Evolutionary conservation across 2,888 invertebrate genomes (phyloP).

Genomic region (Halictus quadricinctus): DNA sequence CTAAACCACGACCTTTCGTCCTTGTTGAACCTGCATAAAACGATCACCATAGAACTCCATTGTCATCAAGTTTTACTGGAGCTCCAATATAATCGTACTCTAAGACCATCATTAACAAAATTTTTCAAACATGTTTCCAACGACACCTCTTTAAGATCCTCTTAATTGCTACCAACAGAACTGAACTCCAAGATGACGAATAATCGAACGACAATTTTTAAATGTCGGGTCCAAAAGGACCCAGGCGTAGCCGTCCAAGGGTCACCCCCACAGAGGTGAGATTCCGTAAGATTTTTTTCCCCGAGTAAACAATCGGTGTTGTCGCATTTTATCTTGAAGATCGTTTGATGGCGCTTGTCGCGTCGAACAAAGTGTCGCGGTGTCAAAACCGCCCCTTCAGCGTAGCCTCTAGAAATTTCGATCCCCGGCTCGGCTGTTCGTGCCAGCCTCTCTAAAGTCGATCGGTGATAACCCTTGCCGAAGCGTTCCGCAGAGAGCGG

Average conservation of each 20-base stretch:
- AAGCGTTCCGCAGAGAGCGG: conserved; percentile 44
- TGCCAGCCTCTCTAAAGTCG: conserved; percentile 57
- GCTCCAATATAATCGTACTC: not conserved
- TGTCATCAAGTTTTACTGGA: not conserved
- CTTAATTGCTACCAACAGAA: not conserved
- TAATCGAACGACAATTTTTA: not conserved
- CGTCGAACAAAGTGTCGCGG: conserved; percentile 7
- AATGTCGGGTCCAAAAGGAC: not conserved
- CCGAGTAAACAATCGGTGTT: not conserved
- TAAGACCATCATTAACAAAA: not conserved
- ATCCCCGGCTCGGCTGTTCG: conserved; percentile 48
- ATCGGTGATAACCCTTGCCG: conserved; percentile 57
- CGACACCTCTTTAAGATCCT: not conserved
- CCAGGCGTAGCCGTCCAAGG: not conserved
- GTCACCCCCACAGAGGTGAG: no score
- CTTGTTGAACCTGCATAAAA: not conserved
- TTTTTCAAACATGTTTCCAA: not conserved
- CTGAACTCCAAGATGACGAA: not conserved
- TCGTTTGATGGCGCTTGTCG: not conserved
- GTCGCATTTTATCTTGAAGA: conserved; percentile 12
- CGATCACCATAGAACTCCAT: not conserved
- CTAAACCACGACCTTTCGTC: no score
- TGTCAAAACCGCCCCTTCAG: conserved; percentile 34
- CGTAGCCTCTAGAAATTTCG: conserved; percentile 57
- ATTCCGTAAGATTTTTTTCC: not conserved